phyloP scores from a whole-genome alignment of 2,888 invertebrate species.

The Drosophila mettleri region DNA sequence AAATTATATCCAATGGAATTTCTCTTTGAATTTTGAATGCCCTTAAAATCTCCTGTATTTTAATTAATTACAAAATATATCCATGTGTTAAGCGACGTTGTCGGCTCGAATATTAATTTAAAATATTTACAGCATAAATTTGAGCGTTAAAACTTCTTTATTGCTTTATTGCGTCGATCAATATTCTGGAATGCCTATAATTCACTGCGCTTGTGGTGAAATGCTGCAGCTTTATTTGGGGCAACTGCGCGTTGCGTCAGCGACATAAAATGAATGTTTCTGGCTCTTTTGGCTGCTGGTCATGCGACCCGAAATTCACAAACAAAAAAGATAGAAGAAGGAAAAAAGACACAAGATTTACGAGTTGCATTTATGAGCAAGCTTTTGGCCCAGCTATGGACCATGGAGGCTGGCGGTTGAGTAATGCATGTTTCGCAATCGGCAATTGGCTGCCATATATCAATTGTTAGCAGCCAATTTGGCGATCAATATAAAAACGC shows the following conservation, averaged over 20 bases:
- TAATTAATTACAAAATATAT: not conserved
- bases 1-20: not conserved
- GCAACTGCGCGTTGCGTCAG: slow-evolving; percentile 30
- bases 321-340: not conserved
- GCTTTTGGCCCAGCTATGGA: slow-evolving; percentile 28
- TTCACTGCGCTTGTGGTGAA: slow-evolving; percentile 3
- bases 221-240: slow-evolving; percentile 32
- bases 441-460: slow-evolving; percentile 59
- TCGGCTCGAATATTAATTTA: not conserved
- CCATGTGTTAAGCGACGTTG: not conserved
- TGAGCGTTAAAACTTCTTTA: not conserved
- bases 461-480: slow-evolving; percentile 77
- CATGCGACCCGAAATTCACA: slow-evolving; percentile 27
- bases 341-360: slow-evolving; percentile 59
- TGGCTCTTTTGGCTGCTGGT: slow-evolving; percentile 45
- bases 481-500: slow-evolving; percentile 70
- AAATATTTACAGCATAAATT: not conserved
- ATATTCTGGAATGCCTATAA: slow-evolving; percentile 3
- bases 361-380: slow-evolving; percentile 72
- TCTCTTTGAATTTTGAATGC: not conserved
- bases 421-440: slow-evolving; percentile 70
- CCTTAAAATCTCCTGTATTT: not conserved
- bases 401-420: slow-evolving; percentile 31
- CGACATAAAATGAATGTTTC: slow-evolving; percentile 44
- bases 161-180: not conserved